phyloP scores from a whole-genome alignment of 2,113 vertebrate genomes.

The Chloropsis hardwickii region DNA sequence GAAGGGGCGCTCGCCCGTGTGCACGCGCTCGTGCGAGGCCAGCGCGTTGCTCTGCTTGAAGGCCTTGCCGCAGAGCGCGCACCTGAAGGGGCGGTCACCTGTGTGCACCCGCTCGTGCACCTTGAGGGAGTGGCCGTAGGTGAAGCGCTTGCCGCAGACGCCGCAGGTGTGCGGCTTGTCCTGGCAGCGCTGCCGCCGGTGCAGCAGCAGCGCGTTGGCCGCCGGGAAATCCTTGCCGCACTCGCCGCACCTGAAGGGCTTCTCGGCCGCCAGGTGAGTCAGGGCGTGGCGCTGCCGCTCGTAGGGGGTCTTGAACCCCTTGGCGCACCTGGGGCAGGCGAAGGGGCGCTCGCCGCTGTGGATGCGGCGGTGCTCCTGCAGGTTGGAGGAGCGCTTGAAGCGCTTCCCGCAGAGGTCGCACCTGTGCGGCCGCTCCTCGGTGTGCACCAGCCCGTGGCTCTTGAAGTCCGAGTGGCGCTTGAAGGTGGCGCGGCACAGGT shows the following conservation, averaged over 20 bases:
- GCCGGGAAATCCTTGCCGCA: slow-evolving; percentile 48
- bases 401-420: slow-evolving; percentile 45
- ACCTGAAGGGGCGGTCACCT: neutral
- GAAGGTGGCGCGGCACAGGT: slow-evolving; percentile 51
- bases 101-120: slow-evolving; percentile 56
- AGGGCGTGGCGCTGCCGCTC: slow-evolving; percentile 34
- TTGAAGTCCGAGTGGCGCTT: slow-evolving; percentile 66
- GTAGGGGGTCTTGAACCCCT: slow-evolving; percentile 42
- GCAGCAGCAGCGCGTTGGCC: slow-evolving; percentile 19
- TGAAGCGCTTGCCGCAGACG: slow-evolving; percentile 57
- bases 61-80: slow-evolving; percentile 39
- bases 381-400: slow-evolving; percentile 57
- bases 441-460: slow-evolving; percentile 48
- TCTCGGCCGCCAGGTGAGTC: neutral
- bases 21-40: neutral
- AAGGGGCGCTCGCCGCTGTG: slow-evolving; percentile 35
- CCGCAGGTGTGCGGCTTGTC: slow-evolving; percentile 42
- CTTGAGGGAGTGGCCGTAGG: slow-evolving; percentile 50
- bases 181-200: slow-evolving; percentile 19
- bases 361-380: slow-evolving; percentile 49
- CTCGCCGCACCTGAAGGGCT: neutral
- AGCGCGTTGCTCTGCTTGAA: slow-evolving; percentile 47
- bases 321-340: slow-evolving; percentile 21
- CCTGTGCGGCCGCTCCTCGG: slow-evolving; percentile 29
- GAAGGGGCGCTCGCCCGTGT: slow-evolving; percentile 6